Percentiles rank a stretch among this genome's conserved stretches.
Conservation (phyloP, 2,113 vertebrate genomes). For the Onychostoma macrolepis region DNA sequence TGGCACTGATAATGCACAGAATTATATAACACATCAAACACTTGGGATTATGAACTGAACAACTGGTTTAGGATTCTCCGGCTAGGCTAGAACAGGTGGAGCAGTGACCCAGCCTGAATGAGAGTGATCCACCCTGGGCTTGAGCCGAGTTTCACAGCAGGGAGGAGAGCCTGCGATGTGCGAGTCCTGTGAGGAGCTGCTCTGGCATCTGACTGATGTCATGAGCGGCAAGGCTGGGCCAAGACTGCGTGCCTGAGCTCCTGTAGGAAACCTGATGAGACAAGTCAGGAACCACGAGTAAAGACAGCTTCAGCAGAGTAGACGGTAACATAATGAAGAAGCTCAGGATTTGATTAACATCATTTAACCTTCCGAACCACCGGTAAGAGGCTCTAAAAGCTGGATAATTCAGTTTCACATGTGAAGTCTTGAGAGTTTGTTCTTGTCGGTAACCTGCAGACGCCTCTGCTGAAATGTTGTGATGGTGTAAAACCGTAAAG, state of each 20-base stretch:
- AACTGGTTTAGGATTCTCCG: not conserved
- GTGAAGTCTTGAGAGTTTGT: not conserved
- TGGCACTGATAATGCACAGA: not conserved
- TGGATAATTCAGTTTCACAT: constrained; percentile 9
- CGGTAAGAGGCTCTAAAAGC: constrained; percentile 34
- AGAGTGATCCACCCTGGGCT: not conserved
- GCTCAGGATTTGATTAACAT: constrained; percentile 29
- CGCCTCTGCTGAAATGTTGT: not conserved
- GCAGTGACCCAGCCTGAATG: not conserved
- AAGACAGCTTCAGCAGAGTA: constrained; percentile 40
- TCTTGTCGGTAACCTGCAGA: not conserved
- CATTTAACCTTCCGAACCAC: not conserved
- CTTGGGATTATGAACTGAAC: not conserved
- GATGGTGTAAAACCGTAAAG: not conserved
- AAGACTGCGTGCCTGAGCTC: constrained; percentile 51
- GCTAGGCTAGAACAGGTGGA: not conserved
- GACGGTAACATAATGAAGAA: constrained; percentile 11
- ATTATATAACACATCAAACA: not conserved
- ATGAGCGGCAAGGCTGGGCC: constrained; percentile 63
- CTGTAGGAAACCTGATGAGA: constrained; percentile 72
- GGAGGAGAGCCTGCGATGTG: constrained; percentile 37
- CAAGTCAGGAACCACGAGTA: constrained; percentile 69
- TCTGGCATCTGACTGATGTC: constrained; percentile 68
- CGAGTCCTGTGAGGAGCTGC: constrained; percentile 77
- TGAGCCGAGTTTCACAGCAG: not conserved